Evolutionary conservation across 2,113 vertebrate species (phyloP).

Genomic region (Nymphicus hollandicus): DNA sequence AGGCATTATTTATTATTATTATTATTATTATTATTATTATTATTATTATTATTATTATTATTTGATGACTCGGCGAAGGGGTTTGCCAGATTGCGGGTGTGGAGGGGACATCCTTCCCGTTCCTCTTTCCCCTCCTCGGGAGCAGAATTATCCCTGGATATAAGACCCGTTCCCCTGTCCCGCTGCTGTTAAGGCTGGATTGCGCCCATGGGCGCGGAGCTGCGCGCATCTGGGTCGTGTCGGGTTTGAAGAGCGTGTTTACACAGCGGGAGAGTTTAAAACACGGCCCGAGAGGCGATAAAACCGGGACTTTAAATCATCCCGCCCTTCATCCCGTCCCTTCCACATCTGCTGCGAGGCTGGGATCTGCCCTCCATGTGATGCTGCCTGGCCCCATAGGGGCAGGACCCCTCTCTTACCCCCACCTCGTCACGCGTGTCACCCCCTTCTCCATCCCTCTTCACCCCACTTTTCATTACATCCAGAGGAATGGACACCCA

Average conservation of each 20-base stretch:
- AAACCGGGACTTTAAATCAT: neutral
- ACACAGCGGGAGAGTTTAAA: neutral
- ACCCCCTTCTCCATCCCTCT: neutral
- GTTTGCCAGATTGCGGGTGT: neutral
- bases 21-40: neutral
- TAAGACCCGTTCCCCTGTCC: neutral
- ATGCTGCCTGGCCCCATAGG: neutral
- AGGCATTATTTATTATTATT: neutral
- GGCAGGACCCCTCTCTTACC: no score
- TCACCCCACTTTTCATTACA: neutral
- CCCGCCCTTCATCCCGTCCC: neutral
- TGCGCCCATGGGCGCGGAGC: neutral
- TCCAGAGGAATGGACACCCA: neutral
- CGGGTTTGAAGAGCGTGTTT: neutral
- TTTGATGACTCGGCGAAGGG: neutral
- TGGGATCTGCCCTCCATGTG: neutral
- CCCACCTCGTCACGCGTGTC: neutral
- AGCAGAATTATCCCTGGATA: neutral
- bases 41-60: neutral
- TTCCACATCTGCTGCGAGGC: neutral
- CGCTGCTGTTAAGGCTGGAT: neutral
- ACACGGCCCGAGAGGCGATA: neutral
- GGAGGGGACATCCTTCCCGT: neutral
- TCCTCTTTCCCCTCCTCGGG: neutral
- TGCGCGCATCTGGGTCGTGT: neutral